A percentile compares a stretch with the other conserved stretches of the same genome.
Evolutionary conservation across 64 coral and sea anemone species (phyloP).

Genomic region (Platygyra sinensis): DNA sequence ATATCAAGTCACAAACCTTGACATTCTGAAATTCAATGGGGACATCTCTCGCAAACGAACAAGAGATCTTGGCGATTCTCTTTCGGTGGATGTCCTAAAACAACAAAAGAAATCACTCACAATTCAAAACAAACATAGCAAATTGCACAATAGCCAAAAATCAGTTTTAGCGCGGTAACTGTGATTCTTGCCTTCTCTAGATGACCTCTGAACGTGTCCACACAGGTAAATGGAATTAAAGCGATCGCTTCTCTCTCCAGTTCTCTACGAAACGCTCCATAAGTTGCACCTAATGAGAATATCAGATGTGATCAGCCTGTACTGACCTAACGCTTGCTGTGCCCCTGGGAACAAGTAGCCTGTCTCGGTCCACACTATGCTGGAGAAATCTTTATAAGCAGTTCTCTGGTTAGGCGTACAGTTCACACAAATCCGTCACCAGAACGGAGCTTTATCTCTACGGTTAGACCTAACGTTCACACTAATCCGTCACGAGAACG

Average conservation of each 20-base stretch:
- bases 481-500: no score
- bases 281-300: conserved; percentile 66
- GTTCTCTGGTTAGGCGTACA: no score
- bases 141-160: neutral
- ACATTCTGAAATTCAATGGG: conserved; percentile 63
- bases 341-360: no score
- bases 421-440: no score
- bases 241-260: conserved; percentile 62
- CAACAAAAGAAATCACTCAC: neutral
- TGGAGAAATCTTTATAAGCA: no score
- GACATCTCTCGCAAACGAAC: conserved; percentile 63
- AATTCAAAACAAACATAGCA: neutral
- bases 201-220: conserved; percentile 85
- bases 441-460: no score
- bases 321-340: neutral
- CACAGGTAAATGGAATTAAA: conserved; percentile 77
- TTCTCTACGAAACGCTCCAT: conserved; percentile 66
- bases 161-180: no score
- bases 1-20: conserved; percentile 24
- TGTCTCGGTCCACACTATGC: no score
- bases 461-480: no score
- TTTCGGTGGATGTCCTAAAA: conserved; percentile 51
- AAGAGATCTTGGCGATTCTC: conserved; percentile 73
- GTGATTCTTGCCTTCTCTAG: conserved; percentile 67
- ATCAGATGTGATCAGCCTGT: neutral